A percentile compares a stretch with the other conserved stretches of the same genome.
Evolutionary conservation across 2,888 invertebrate genomes (phyloP).

Genomic region (Conistra vaccinii): DNA sequence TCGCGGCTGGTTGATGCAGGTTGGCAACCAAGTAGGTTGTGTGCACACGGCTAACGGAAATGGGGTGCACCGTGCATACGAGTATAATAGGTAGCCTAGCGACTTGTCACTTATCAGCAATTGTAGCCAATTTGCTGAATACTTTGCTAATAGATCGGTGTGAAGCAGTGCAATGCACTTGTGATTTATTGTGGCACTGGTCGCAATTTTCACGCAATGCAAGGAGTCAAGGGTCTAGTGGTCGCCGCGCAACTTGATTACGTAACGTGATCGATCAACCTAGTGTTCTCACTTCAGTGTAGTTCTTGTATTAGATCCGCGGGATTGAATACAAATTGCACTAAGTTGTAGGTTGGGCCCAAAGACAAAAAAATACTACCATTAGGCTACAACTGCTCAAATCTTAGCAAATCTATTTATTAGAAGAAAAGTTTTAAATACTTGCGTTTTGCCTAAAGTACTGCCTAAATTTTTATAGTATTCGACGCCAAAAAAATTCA

Average conservation of each 20-base stretch:
- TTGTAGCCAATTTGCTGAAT: slow-evolving; percentile 47
- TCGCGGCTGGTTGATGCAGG: neutral
- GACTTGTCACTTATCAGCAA: slow-evolving; percentile 41
- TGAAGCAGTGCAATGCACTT: slow-evolving; percentile 44
- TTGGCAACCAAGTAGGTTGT: neutral
- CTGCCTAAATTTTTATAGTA: neutral
- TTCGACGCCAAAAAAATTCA: neutral
- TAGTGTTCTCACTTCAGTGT: neutral
- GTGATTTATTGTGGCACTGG: slow-evolving; percentile 18
- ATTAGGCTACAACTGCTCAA: neutral
- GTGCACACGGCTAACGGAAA: slow-evolving; percentile 25
- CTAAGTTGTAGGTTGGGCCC: too few relatives aligned
- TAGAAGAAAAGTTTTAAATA: neutral
- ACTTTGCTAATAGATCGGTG: slow-evolving; percentile 54
- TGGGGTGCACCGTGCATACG: slow-evolving; percentile 39
- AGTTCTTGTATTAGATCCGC: neutral
- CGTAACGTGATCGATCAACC: neutral
- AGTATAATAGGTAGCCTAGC: slow-evolving; percentile 17
- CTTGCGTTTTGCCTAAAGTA: neutral
- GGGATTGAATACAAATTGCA: too few relatives aligned
- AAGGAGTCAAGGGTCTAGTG: neutral
- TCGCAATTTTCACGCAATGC: neutral
- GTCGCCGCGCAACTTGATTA: neutral
- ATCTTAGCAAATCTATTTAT: neutral
- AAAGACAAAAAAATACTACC: neutral